Evolutionary conservation across 2,113 vertebrate genomes (phyloP).

Genomic region (Rutilus rutilus): DNA sequence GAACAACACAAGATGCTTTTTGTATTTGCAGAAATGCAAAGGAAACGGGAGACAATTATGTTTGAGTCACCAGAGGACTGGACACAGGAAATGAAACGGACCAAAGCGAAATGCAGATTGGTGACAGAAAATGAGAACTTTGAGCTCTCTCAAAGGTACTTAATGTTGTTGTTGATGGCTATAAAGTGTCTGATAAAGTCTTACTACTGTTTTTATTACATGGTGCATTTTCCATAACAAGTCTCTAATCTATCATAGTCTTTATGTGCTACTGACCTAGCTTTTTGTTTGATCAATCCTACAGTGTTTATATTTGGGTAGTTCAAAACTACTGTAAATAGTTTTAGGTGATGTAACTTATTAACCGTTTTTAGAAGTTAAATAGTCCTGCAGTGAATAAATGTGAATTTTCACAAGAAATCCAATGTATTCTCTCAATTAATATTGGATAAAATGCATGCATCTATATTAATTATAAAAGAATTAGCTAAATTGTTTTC

Average conservation of each 20-base stretch:
- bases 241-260: background rate
- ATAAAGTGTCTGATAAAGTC: background rate
- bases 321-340: background rate
- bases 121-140: constrained; percentile 80
- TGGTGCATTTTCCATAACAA: background rate
- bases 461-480: background rate
- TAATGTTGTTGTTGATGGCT: background rate
- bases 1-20: background rate
- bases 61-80: constrained; percentile 84
- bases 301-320: background rate
- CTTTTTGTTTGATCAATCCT: background rate
- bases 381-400: background rate
- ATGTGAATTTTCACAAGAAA: background rate
- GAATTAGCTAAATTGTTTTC: background rate
- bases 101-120: constrained; percentile 79
- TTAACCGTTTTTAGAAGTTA: background rate
- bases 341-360: background rate
- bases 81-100: constrained; percentile 82
- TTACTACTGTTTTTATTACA: background rate
- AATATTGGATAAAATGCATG: background rate
- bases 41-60: constrained; percentile 75
- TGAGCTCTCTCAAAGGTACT: constrained; percentile 76
- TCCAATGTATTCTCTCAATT: background rate
- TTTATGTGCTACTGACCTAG: background rate
- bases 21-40: constrained; percentile 62